Percentiles rank a stretch among this genome's conserved stretches.
Conservation (phyloP, 2,888 invertebrate genomes). For the Phasia obesa region DNA sequence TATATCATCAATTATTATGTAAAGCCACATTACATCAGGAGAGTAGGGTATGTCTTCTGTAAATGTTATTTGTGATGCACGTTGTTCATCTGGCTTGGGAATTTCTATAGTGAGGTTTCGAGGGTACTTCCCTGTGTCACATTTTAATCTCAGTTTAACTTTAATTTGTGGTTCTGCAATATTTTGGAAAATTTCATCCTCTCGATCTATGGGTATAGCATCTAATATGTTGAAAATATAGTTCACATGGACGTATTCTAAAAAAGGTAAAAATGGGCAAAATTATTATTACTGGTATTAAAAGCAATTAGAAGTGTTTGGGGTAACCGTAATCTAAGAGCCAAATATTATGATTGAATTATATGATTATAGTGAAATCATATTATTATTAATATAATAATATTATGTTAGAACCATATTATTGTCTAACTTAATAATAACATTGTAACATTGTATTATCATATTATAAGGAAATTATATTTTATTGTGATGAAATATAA, state of each 20-base stretch:
- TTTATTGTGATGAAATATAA: no score
- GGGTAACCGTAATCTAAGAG: no score
- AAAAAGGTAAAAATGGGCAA: constrained; percentile 4
- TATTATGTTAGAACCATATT: no score
- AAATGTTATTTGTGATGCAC: constrained; percentile 30
- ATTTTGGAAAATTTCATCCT: constrained; percentile 71
- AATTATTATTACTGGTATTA: background rate
- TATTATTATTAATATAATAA: no score
- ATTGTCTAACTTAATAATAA: no score
- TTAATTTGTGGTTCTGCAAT: constrained; percentile 73
- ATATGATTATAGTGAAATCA: no score
- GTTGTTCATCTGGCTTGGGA: background rate
- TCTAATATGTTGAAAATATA: constrained; percentile 72
- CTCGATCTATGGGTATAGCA: constrained; percentile 74
- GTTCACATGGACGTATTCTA: constrained; percentile 74
- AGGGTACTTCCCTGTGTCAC: constrained; percentile 31
- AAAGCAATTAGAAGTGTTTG: no score
- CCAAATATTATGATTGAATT: no score
- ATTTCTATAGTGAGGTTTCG: constrained; percentile 11
- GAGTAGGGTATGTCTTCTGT: constrained; percentile 73
- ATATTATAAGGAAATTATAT: no score
- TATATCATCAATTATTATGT: constrained; percentile 75
- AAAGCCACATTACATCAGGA: constrained; percentile 72
- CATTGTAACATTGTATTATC: no score
- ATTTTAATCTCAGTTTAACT: constrained; percentile 72